A percentile compares a stretch with the other conserved stretches of the same genome.
phyloP scores from a whole-genome alignment of 2,888 invertebrate genomes.

The Lycocerus yunnanus region DNA sequence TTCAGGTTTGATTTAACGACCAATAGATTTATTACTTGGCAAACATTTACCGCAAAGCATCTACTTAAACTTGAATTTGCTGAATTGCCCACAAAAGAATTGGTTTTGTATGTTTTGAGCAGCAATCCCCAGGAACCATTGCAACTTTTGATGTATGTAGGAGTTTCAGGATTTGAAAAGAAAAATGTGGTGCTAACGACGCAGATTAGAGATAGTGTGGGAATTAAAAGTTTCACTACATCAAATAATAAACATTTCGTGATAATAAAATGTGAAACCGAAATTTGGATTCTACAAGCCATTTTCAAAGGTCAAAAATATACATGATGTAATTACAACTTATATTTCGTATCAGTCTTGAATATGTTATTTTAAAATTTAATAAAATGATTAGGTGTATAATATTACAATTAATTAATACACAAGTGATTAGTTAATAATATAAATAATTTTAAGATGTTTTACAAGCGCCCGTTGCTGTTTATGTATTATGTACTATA shows the following conservation, averaged over 20 bases:
- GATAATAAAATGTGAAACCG: constrained; percentile 39
- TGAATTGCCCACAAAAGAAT: constrained; percentile 53
- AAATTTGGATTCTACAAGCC: constrained; percentile 44
- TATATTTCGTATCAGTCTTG: background rate
- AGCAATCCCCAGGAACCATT: constrained; percentile 51
- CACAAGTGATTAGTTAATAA: background rate
- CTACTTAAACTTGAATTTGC: constrained; percentile 52
- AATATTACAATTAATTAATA: background rate
- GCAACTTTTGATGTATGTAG: constrained; percentile 54
- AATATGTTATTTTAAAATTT: background rate
- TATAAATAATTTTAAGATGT: background rate
- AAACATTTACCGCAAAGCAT: constrained; percentile 50
- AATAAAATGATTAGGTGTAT: background rate
- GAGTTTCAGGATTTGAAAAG: constrained; percentile 52
- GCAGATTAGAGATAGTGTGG: constrained; percentile 18
- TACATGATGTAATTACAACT: constrained; percentile 9
- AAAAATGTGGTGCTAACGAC: constrained; percentile 40
- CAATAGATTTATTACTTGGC: constrained; percentile 47
- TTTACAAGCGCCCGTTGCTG: background rate
- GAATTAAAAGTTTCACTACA: constrained; percentile 41
- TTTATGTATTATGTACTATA: background rate
- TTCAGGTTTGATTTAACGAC: constrained; percentile 41
- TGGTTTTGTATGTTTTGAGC: constrained; percentile 54
- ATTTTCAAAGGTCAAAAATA: constrained; percentile 43
- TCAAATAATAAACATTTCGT: constrained; percentile 44